A percentile compares a stretch with the other conserved stretches of the same genome.
phyloP scores from a whole-genome alignment of 2,797 vertebrate genomes.

The Argya squamiceps region DNA sequence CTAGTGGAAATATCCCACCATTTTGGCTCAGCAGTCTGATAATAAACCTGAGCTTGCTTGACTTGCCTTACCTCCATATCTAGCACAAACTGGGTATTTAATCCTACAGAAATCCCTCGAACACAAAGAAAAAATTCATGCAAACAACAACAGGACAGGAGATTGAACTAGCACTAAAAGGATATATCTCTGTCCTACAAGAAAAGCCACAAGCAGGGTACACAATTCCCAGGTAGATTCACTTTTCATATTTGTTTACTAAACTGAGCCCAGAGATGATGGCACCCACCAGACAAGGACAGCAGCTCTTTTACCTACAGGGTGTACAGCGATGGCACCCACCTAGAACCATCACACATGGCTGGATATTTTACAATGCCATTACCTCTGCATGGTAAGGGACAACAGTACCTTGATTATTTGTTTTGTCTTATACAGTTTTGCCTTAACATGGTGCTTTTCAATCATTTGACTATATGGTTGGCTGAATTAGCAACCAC shows the following conservation, averaged over 20 bases:
- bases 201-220: neutral
- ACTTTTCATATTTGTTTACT: neutral
- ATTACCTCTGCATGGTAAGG: neutral
- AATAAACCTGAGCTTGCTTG: neutral
- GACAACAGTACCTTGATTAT: neutral
- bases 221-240: neutral
- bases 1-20: neutral
- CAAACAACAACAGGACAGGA: neutral
- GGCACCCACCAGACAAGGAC: neutral
- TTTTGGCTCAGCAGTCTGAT: neutral
- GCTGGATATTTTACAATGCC: neutral
- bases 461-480: neutral
- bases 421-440: neutral
- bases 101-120: neutral
- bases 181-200: neutral
- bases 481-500: neutral
- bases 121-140: neutral
- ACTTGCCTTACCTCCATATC: neutral
- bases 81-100: neutral
- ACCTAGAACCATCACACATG: neutral
- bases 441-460: neutral
- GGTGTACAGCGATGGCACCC: accelerated
- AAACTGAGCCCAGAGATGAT: neutral
- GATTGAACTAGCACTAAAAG: neutral
- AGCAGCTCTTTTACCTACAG: neutral